Conservation (phyloP, 2,888 invertebrate genomes). For the Poecilus cupreus region DNA sequence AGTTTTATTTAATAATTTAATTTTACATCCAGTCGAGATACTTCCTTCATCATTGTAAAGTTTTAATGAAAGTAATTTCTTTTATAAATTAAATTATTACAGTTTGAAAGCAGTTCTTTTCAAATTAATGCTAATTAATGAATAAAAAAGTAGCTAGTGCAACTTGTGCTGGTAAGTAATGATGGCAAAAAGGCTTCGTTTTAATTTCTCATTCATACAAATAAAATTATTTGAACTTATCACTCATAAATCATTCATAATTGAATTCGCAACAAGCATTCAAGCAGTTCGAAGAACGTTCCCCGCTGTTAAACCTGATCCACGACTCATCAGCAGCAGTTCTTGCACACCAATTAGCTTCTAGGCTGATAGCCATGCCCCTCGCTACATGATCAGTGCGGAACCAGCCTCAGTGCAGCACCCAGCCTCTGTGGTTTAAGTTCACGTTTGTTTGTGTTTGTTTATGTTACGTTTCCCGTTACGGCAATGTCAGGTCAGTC, state of each 20-base stretch:
- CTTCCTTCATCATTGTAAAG: no score
- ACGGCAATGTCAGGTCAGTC: constrained; percentile 49
- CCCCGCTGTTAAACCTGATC: not conserved
- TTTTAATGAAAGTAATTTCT: no score
- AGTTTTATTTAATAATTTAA: no score
- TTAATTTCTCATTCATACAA: not conserved
- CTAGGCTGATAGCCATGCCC: not conserved
- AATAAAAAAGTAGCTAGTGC: not conserved
- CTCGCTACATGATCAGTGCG: constrained; percentile 19
- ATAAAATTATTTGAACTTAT: not conserved
- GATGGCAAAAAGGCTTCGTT: not conserved
- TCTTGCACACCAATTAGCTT: constrained; percentile 1
- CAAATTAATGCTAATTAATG: not conserved
- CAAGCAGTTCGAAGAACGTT: not conserved
- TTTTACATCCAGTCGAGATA: no score
- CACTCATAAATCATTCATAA: not conserved
- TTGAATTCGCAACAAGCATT: not conserved
- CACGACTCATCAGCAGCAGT: no score
- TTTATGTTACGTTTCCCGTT: constrained; percentile 32
- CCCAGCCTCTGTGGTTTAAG: constrained; percentile 11
- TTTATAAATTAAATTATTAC: no score
- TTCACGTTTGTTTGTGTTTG: constrained; percentile 45
- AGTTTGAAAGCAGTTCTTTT: constrained; percentile 14
- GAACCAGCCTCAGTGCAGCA: constrained; percentile 5
- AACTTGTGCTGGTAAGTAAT: not conserved